These are phyloP conservation scores for Typhlichthys subterraneus DNA, from an alignment of 2,797 vertebrate genomes.

Conservation along the genomic window DNA sequence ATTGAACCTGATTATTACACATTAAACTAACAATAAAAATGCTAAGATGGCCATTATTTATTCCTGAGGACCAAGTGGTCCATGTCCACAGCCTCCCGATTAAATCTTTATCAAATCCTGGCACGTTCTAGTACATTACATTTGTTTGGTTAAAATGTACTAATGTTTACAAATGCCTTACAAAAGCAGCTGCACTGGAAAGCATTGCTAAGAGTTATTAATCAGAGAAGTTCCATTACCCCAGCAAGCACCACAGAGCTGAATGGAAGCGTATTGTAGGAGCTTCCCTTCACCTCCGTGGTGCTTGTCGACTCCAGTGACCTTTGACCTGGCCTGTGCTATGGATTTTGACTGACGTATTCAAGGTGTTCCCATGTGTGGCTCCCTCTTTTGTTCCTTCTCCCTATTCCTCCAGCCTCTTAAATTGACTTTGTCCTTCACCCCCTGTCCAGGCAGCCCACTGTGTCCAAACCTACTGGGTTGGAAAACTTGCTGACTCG, in stretches of 20 bases:
- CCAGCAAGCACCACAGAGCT: neutral
- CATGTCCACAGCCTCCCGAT: too few relatives aligned
- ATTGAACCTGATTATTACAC: too few relatives aligned
- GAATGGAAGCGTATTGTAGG: constrained; percentile 7
- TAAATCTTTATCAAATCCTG: neutral
- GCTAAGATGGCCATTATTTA: too few relatives aligned
- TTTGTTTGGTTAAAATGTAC: neutral
- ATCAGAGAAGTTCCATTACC: constrained; percentile 31
- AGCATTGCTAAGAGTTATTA: constrained; percentile 8
- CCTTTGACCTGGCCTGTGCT: constrained; percentile 59
- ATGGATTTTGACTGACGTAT: constrained; percentile 64
- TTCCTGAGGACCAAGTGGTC: too few relatives aligned
- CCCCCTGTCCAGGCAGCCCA: constrained; percentile 19
- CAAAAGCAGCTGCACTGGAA: neutral
- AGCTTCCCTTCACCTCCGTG: constrained; percentile 27
- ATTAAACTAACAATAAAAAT: too few relatives aligned
- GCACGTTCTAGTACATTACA: neutral
- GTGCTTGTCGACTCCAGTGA: constrained; percentile 50
- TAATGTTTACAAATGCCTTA: neutral
- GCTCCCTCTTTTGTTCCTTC: neutral
- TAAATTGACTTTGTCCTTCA: neutral
- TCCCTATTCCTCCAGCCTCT: too few relatives aligned
- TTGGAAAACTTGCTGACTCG: constrained; percentile 73
- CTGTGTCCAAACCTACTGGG: constrained; percentile 59
- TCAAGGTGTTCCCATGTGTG: constrained; percentile 75